Base-by-base conservation (phyloP, 2,113 vertebrate species). In the Aptenodytes forsteri region DNA sequence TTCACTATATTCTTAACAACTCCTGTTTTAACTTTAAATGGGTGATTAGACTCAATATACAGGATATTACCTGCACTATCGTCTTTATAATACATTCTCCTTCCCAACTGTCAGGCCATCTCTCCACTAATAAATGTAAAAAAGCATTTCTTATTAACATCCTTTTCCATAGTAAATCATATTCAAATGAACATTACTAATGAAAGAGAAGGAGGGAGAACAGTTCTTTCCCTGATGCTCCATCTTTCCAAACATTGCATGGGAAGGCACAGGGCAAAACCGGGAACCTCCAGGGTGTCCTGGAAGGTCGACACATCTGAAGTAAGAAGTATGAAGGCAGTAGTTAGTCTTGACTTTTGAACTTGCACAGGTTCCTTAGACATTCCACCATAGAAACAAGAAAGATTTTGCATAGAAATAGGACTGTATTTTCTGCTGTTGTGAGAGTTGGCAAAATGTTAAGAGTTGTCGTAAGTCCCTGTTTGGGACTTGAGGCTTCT, bases 21-120 rank as follows among this genome's bases (percentile, higher is more conserved):
- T 98, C 95, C 98, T 98, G 97, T 98, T 98, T 98, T 98, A 98
- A 98, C 98, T 98, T 97, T 98, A 98, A 98, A 98, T 98, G 98
- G 98, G 97, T 98, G 98, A 98, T 98, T 98, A 98, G 98, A 98
- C 96, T 98, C 97, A 97, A 98, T 98, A 98, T 98, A 96, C 97
- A 98, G 98, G 98, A 98, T 98, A 98, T 98, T 98, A 98, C 98
- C 95, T 98, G 96, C 97, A 97, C 52, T 91, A 97, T 98, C 94
- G 96, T 98, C 98, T 98, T 97, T 87, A 96, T 98, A 98, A 98
- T 98, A 97, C 95, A 97, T 97, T 98, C 97, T 98, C 92, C 87
- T 96, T 96, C 75, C 46, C 94, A 98, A 96, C 98, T 98, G 95
- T 97, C 97, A 98, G 95, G 44, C 52, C n/a, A 91, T 98, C 91